A percentile compares a stretch with the other conserved stretches of the same genome.
Conservation (phyloP, 2,888 invertebrate genomes). For the Scelioninae gen. 1 region DNA sequence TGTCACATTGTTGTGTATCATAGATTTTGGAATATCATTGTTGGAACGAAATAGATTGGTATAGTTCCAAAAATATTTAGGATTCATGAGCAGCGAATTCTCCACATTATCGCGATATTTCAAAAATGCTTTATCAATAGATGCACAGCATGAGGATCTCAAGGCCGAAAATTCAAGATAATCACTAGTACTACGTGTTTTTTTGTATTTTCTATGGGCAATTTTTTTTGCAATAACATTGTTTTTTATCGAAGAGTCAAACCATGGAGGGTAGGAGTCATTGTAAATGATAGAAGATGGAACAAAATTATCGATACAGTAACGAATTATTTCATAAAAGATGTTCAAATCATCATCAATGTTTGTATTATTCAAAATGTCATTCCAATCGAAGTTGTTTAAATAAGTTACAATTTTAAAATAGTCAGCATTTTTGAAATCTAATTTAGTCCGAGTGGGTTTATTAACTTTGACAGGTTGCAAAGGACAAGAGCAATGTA, state of each 20-base stretch:
- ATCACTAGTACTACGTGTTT: constrained; percentile 1
- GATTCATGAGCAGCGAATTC: background rate
- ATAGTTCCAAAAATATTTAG: constrained; percentile 31
- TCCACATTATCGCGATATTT: background rate
- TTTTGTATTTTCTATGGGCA: constrained; percentile 9
- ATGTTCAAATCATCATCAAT: background rate
- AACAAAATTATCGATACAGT: constrained; percentile 11
- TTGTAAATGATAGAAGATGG: background rate
- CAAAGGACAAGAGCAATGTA: no score
- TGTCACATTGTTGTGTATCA: background rate
- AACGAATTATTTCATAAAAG: background rate
- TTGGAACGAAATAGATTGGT: constrained; percentile 4
- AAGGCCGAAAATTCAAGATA: background rate
- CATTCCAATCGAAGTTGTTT: constrained; percentile 1
- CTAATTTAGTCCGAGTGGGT: background rate
- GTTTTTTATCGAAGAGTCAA: background rate
- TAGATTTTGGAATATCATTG: background rate
- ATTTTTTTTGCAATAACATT: constrained; percentile 10
- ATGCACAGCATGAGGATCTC: background rate
- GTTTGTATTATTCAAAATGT: background rate
- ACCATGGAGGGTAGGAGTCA: constrained; percentile 15
- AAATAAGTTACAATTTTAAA: background rate
- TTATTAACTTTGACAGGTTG: no score
- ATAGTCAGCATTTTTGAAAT: constrained; percentile 15
- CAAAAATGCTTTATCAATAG: background rate